phyloP scores from a whole-genome alignment of 2,797 vertebrate species.

The Etheostoma perlongum region DNA sequence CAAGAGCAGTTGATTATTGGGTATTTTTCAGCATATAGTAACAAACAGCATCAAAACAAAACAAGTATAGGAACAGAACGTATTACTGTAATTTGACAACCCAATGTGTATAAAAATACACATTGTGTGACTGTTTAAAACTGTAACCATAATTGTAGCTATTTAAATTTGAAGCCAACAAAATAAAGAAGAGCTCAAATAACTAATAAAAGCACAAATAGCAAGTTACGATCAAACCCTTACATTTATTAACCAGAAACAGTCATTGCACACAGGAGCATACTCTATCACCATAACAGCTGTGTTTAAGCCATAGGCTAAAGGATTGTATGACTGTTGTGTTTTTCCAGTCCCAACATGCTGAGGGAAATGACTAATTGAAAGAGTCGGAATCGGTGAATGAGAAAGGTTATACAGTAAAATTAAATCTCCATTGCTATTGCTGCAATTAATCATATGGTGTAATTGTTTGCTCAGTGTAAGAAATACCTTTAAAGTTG shows the following conservation, averaged over 20 bases:
- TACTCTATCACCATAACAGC: constrained; percentile 69
- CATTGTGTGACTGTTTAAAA: neutral
- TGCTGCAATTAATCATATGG: constrained; percentile 72
- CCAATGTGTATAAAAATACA: neutral
- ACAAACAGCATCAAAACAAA: neutral
- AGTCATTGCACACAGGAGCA: constrained; percentile 66
- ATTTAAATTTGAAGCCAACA: neutral
- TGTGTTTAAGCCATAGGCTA: constrained; percentile 49
- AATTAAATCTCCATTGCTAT: constrained; percentile 65
- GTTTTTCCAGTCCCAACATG: constrained; percentile 45
- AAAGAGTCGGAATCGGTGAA: constrained; percentile 34
- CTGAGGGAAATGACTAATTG: constrained; percentile 51
- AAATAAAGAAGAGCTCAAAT: neutral
- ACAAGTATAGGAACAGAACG: no score
- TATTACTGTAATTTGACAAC: neutral
- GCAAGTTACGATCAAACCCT: constrained; percentile 25
- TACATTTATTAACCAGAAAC: constrained; percentile 66
- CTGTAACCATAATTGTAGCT: neutral
- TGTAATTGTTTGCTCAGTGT: constrained; percentile 64
- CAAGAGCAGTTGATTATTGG: neutral
- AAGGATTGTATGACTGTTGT: constrained; percentile 36
- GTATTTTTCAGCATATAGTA: neutral
- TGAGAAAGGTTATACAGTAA: constrained; percentile 57
- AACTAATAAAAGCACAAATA: neutral
- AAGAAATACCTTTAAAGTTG: constrained; percentile 36